phyloP scores from a whole-genome alignment of 2,113 vertebrate genomes.

The Chaetops frenatus region DNA sequence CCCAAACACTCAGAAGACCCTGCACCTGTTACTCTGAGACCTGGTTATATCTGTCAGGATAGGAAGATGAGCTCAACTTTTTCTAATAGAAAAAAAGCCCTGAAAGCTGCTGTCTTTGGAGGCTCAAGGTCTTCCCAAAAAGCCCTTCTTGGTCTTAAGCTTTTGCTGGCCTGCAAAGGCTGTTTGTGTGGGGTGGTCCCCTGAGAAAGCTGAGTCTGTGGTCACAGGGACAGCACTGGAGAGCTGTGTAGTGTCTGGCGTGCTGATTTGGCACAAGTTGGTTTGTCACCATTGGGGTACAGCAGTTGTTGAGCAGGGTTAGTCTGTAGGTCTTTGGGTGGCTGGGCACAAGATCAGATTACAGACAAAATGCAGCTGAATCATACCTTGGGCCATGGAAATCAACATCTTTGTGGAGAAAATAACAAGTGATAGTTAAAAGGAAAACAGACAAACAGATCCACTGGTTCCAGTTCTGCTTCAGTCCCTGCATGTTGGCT shows the following conservation, averaged over 20 bases:
- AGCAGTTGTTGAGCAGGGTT: neutral
- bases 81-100: neutral
- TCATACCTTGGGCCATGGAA: neutral
- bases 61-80: neutral
- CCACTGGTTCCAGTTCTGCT: neutral
- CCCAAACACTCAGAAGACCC: neutral
- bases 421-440: neutral
- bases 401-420: neutral
- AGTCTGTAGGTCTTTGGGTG: neutral
- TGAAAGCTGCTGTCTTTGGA: neutral
- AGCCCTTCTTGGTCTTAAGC: neutral
- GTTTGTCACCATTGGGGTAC: neutral
- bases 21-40: neutral
- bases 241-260: neutral
- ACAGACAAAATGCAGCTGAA: neutral
- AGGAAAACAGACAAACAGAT: neutral
- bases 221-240: neutral
- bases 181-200: neutral
- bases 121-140: neutral
- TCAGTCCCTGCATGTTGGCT: accelerated
- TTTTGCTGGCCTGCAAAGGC: neutral
- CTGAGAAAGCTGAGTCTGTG: neutral
- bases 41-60: neutral
- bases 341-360: neutral
- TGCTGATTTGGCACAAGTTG: neutral